Base-by-base conservation (phyloP, 2,797 vertebrate genomes). In the Smutsia gigantea region DNA sequence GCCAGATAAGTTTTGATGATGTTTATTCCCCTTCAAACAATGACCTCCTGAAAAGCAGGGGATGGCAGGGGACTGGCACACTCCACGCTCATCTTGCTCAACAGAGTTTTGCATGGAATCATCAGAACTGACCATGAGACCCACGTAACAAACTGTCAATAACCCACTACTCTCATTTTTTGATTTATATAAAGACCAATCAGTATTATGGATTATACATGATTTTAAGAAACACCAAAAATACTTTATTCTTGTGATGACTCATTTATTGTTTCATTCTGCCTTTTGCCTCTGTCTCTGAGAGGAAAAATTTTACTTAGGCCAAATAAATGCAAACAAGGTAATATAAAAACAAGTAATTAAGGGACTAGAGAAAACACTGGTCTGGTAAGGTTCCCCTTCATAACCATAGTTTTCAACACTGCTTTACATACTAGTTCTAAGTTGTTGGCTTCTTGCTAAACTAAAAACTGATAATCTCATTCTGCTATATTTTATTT, bases 221-320 rank as follows among this genome's bases (percentile, higher is more conserved):
- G 18, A 75, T 66, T 87, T 89, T 86, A 69, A 81, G 72, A 93
- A 96, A 96, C 1, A 64, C 49, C n/a, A 79, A 68, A 59, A 61
- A 81, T 66, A 19, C 59, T 79, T 81, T 63, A 49, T 34, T 74
- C 34, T 27, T 15, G 1, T 59, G 51, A 34, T 74, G 64, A 46
- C 69, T 84, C 49, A 83, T 11, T 88, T 39, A 61, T 15, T 34
- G 37, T 29, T 72, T 94, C 34, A 77, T 53, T 77, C n/a, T 92
- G 61, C 9, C 87, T 66, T 77, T 61, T 79, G n/a, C 68, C 37
- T 91, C 31, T 12, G 25, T 87, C 42, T 87, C 71, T 69, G 42
- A 69, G 10, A 87, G 21, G 37, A 7, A 63, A 59, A 72, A 19
- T 69, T 85, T 17, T 68, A 34, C 53, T 51, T 37, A 83, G 37